These are phyloP conservation scores for Chesias legatella DNA, from an alignment of 2,888 invertebrate genomes.

Conservation along the genomic window DNA sequence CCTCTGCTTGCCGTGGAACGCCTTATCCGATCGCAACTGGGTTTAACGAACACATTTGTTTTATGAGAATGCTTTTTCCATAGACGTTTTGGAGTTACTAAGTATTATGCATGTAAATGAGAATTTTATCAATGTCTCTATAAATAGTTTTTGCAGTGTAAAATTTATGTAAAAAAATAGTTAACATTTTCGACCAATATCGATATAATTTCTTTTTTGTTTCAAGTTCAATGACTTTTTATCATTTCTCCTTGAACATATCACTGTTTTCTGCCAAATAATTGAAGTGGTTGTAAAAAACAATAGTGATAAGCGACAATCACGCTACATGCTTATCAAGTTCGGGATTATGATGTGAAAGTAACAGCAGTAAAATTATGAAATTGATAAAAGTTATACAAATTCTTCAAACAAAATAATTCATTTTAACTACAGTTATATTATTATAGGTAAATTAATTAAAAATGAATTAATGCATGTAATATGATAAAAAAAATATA, in stretches of 20 bases:
- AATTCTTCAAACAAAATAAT: too few species aligned
- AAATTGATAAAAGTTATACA: too few species aligned
- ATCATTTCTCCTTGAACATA: conserved; percentile 71
- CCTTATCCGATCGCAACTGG: conserved; percentile 12
- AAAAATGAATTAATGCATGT: too few species aligned
- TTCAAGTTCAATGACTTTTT: conserved; percentile 70
- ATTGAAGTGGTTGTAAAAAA: conserved; percentile 32
- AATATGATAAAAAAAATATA: too few species aligned
- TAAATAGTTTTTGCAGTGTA: too few species aligned
- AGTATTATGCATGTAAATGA: too few species aligned
- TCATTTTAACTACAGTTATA: too few species aligned
- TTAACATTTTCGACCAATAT: too few species aligned
- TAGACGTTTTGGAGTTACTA: too few species aligned
- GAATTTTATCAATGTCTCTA: too few species aligned
- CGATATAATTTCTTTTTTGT: conserved; percentile 41
- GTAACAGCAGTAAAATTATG: background rate
- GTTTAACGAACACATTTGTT: conserved; percentile 4
- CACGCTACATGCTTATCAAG: conserved; percentile 8
- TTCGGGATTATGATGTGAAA: conserved; percentile 2
- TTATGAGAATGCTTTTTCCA: background rate
- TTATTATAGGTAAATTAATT: too few species aligned
- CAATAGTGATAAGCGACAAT: conserved; percentile 18
- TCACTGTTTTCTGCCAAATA: conserved; percentile 51
- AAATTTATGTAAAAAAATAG: too few species aligned
- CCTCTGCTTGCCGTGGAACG: conserved; percentile 9